Evolutionary conservation across 2,113 vertebrate genomes (phyloP), one percentile per base, ranked within the genome.

Genomic region (Corvus hawaiiensis): DNA sequence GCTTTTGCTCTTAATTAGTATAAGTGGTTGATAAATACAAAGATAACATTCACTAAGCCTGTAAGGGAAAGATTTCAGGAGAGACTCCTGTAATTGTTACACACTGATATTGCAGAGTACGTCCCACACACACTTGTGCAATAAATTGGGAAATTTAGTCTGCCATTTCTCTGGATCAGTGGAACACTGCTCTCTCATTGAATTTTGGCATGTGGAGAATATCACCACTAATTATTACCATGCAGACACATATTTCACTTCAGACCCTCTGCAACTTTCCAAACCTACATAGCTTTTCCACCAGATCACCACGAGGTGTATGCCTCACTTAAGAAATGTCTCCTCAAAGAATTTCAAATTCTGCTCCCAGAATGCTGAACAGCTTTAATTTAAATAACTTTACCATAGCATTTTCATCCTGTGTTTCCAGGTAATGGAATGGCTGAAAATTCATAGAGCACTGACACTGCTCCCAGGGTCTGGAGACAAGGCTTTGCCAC

Each of bases 51-150:
- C 18, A 46, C 52, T 61, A 78, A 74, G 23, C 24, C 16, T 56
- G 7, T 32, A 51, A 79, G 28, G 24, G 10, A 69, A 55, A 69
- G 20, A 84, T 49, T 87, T 55, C 33, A 51, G 33, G 23, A 48
- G 7, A 58, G 2, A 23, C 19, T 32, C 23, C 32, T 49, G 55
- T 58, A 66, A 73, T 74, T 90, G 39, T 28, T 72, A 26, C 8
- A 9, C 8, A 9, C 6, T 8, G 46, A 13, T 48, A 22, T 39
- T 51, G 59, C 18, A 78, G 37, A 58, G 49, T 51, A 33, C 3
- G 32, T 43, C 8, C 22, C 16, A 1, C 32, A 4, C 4, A 43
- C 8, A 8, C 13, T 26, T 24, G 22, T 2, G 3, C 10, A 55
- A 30, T 43, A 61, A 59, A 48, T 12, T 20, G 5, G 21, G 17